Evolutionary conservation across 2,888 invertebrate species (phyloP), one percentile per base, ranked within the genome.

Genomic region (Hofmannophila pseudospretella): DNA sequence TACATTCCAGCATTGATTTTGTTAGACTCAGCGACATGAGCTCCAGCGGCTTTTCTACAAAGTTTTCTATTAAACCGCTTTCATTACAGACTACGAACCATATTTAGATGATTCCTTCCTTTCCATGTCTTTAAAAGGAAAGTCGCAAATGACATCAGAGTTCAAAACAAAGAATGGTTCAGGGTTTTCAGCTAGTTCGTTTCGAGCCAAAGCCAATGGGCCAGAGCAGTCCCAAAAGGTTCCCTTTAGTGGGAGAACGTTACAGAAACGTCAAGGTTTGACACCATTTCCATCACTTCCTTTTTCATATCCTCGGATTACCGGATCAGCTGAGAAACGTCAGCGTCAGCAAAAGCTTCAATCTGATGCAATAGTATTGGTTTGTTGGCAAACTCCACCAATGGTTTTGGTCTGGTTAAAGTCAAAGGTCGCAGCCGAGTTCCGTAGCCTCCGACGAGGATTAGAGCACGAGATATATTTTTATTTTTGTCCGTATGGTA

Each of bases 1-100:
- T 99, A 99, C 81, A 99, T 92, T 36, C 96, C 99, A 51, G 99
- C 99, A 88, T 99, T 99, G 58, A 99, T 99, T 90, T 98, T 99
- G 77, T 99, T 99, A 11, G 99, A 99, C n/a, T n/a, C n/a, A n/a
- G n/a, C n/a, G n/a, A n/a, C 37, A 99, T 97, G 78, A 98, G 99
- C 76, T 99, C 99, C 67, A 96, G 96, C 1, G 99, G 99, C 76
- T 99, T 99, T 71, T 99, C 99, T 26, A 99, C 94, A 80, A 99
- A 99, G 56, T 91, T 93, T 39, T 96, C 91, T 40, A 99, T 97
- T 65, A 92, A 90, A 1, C 98, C 98, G 51, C 89, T 82, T 11
- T 94, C 92, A 55, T 94, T 91, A 63, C 97, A 99, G 0, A 98
- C 91, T 8, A 99, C 98, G 0, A 99, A 99, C 99, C 99, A 85